A percentile compares a stretch with the other conserved stretches of the same genome.
These are phyloP conservation scores for Xestia ashworthii DNA, from an alignment of 2,888 invertebrate genomes.

Conservation along the genomic window DNA sequence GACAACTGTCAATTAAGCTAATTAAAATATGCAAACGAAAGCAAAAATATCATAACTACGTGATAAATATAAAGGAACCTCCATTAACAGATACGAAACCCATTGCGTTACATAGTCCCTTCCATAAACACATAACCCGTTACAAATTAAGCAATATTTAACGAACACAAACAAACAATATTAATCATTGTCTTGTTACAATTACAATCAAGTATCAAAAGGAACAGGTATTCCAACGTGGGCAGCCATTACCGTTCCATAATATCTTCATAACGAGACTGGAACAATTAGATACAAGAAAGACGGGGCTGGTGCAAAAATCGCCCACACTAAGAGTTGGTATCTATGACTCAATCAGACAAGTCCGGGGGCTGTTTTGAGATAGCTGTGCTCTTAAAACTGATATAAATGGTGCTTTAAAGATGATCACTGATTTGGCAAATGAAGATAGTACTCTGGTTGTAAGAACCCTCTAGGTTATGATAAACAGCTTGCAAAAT, in stretches of 20 bases:
- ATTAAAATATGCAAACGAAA: not conserved
- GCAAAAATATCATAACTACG: not conserved
- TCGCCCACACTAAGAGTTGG: constrained; percentile 54
- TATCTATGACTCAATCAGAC: constrained; percentile 56
- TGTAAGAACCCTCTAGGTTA: not conserved
- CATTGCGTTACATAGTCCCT: not conserved
- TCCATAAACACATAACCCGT: constrained; percentile 11
- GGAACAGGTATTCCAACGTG: constrained; percentile 55
- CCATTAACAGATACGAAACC: not conserved
- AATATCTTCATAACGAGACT: constrained; percentile 56
- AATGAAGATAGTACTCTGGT: constrained; percentile 16
- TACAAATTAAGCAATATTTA: constrained; percentile 37
- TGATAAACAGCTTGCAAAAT: not conserved
- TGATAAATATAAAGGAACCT: not conserved
- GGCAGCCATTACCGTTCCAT: constrained; percentile 59
- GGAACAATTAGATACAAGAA: constrained; percentile 49
- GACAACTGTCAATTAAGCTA: not conserved
- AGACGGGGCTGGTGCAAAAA: constrained; percentile 52
- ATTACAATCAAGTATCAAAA: constrained; percentile 53
- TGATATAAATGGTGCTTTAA: constrained; percentile 22
- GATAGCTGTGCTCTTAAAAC: constrained; percentile 34
- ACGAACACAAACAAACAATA: constrained; percentile 47
- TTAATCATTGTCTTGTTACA: constrained; percentile 59
- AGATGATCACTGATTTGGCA: constrained; percentile 24
- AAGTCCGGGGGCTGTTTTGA: constrained; percentile 37